Conservation (phyloP, 2,113 vertebrate genomes). For the Barbus barbus region DNA sequence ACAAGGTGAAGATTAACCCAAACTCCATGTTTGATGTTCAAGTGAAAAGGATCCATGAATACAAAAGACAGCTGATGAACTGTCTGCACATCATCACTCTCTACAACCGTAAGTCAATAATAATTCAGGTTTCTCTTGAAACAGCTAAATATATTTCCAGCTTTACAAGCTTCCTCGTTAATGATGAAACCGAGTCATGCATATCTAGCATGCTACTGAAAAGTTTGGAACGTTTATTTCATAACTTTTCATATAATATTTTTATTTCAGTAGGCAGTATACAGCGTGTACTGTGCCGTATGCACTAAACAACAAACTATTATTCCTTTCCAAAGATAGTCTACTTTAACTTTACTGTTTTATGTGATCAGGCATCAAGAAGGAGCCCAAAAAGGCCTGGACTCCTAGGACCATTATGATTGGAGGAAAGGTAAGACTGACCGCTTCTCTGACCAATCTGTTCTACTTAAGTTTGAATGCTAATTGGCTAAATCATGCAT, state of each 20-base stretch:
- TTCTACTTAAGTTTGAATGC: background rate
- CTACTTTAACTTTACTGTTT: background rate
- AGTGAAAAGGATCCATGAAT: conserved; percentile 91
- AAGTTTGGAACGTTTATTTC: background rate
- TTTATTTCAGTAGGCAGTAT: background rate
- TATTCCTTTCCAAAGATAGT: background rate
- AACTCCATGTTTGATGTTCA: conserved; percentile 93
- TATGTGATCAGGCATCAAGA: conserved; percentile 82
- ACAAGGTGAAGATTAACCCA: conserved; percentile 90
- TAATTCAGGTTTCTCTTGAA: background rate
- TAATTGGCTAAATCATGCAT: background rate
- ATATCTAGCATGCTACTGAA: background rate
- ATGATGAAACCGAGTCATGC: background rate
- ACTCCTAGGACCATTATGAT: conserved; percentile 91
- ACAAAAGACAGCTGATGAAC: conserved; percentile 91
- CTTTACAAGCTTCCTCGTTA: background rate
- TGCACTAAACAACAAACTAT: background rate
- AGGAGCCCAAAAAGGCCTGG: conserved; percentile 85
- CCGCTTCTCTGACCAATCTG: background rate
- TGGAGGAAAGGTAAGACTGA: conserved; percentile 85
- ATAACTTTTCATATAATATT: background rate
- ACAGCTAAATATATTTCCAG: background rate
- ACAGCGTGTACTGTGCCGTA: background rate
- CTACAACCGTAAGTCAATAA: conserved; percentile 83
- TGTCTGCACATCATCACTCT: conserved; percentile 89